Evolutionary conservation across 2,797 vertebrate species (phyloP).

Genomic region (Pipistrellus nathusii): DNA sequence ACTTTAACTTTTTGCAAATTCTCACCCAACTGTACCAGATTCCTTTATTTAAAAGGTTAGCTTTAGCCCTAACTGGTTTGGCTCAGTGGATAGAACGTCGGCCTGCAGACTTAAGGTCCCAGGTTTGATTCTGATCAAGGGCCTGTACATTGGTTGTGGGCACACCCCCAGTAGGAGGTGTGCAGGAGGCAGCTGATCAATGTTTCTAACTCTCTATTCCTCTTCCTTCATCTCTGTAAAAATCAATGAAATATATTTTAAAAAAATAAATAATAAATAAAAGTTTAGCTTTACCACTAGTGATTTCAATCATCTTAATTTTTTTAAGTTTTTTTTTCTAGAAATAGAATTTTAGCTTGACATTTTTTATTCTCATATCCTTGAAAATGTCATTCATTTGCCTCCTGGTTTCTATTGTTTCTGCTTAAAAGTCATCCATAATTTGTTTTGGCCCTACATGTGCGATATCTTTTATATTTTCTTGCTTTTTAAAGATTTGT

Average conservation of each 20-base stretch:
- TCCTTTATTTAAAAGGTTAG: background rate
- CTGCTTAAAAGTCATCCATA: background rate
- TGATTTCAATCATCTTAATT: slow-evolving; percentile 6
- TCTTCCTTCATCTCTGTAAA: too few relatives aligned
- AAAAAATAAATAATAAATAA: background rate
- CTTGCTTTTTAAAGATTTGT: background rate
- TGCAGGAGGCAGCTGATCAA: too few relatives aligned
- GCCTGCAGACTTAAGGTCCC: too few relatives aligned
- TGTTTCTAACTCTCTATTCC: too few relatives aligned
- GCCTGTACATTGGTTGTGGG: too few relatives aligned
- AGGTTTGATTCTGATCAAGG: too few relatives aligned
- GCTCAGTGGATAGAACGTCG: too few relatives aligned
- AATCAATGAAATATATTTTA: too few relatives aligned
- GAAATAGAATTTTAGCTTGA: slow-evolving; percentile 1
- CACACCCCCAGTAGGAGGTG: too few relatives aligned
- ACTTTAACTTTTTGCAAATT: background rate
- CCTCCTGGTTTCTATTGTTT: background rate
- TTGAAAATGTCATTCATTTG: background rate
- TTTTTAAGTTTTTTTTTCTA: background rate
- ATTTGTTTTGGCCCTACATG: background rate
- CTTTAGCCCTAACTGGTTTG: background rate
- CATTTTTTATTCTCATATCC: background rate
- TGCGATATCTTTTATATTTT: background rate
- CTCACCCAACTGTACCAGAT: background rate
- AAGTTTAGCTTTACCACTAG: background rate